A percentile compares a stretch with the other conserved stretches of the same genome.
phyloP scores from a whole-genome alignment of 2,113 vertebrate species.

The Sciurus niger region DNA sequence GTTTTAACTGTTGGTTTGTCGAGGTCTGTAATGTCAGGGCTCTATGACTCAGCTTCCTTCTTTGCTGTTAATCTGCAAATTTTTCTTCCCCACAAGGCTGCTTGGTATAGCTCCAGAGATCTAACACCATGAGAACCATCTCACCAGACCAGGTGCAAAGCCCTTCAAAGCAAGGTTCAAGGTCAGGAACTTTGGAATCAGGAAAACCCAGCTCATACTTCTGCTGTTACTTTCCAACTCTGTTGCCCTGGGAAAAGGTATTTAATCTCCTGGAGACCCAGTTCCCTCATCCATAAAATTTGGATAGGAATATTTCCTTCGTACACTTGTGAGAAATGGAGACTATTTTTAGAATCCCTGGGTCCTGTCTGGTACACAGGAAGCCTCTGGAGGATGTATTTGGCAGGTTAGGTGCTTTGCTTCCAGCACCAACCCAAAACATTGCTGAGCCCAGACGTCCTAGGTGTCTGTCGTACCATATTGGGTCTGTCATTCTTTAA shows the following conservation, averaged over 20 bases:
- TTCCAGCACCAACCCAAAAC: neutral
- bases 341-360: neutral
- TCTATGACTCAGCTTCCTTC: neutral
- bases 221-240: neutral
- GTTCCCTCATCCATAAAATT: conserved; percentile 53
- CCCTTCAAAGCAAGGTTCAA: neutral
- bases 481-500: neutral
- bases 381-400: neutral
- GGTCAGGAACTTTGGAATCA: neutral
- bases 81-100: neutral
- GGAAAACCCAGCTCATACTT: neutral
- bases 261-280: neutral
- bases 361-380: neutral
- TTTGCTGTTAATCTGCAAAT: conserved; percentile 24
- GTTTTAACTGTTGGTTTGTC: neutral
- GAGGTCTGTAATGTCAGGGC: neutral
- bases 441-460: neutral
- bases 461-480: neutral
- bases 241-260: neutral
- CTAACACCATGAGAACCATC: neutral
- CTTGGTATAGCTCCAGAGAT: neutral
- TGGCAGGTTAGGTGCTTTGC: neutral
- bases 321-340: neutral
- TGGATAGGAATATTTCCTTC: conserved; percentile 4
- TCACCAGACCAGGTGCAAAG: neutral